These are phyloP conservation scores for Calephelis perditalis DNA, from an alignment of 2,888 invertebrate species.

Conservation along the genomic window DNA sequence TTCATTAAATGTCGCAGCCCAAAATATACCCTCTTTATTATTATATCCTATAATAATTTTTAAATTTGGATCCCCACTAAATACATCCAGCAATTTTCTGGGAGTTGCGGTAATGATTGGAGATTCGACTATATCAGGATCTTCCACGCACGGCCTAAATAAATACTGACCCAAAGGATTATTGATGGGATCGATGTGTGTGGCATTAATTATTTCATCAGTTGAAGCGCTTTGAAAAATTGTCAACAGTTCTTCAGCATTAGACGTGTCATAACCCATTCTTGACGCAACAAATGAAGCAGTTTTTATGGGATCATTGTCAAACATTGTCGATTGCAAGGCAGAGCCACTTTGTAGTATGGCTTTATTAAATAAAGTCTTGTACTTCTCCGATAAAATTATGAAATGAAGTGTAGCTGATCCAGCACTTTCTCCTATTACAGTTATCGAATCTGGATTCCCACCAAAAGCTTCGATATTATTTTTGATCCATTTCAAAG, in stretches of 20 bases:
- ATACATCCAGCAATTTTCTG: constrained; percentile 29
- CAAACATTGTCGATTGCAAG: constrained; percentile 58
- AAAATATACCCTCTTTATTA: too few species aligned
- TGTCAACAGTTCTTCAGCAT: constrained; percentile 39
- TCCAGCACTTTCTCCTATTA: constrained; percentile 71
- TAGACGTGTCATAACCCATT: constrained; percentile 43
- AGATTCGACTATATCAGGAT: constrained; percentile 19
- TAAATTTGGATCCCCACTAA: constrained; percentile 22
- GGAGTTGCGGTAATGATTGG: constrained; percentile 34
- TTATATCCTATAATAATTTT: constrained; percentile 18
- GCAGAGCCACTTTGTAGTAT: constrained; percentile 66
- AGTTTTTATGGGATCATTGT: constrained; percentile 54
- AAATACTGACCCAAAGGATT: constrained; percentile 31
- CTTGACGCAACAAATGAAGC: constrained; percentile 48
- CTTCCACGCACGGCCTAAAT: constrained; percentile 38
- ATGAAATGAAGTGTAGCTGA: constrained; percentile 58
- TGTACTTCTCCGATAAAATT: constrained; percentile 56
- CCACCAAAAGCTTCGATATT: constrained; percentile 61
- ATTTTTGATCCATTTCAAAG: constrained; percentile 53
- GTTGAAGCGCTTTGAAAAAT: constrained; percentile 37
- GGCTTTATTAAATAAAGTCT: constrained; percentile 55
- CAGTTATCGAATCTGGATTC: constrained; percentile 56
- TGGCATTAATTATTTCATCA: constrained; percentile 35
- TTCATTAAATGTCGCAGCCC: too few species aligned
- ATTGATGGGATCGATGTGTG: constrained; percentile 30